phyloP scores from a whole-genome alignment of 92 coral and sea anemone genomes.

The Epizoanthus stellaris region DNA sequence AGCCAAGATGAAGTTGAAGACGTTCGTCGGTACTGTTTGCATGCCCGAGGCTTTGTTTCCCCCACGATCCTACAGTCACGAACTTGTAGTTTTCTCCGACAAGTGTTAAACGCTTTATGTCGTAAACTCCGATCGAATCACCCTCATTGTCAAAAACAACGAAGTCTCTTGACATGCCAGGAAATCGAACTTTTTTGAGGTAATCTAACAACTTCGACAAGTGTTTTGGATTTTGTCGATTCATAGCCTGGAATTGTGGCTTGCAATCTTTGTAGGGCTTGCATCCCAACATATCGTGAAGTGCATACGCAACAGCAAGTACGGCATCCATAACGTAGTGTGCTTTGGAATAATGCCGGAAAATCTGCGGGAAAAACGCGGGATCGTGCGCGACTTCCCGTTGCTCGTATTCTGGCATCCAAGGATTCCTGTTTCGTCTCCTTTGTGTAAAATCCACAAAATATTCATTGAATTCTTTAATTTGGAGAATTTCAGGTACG shows the following conservation, averaged over 20 bases:
- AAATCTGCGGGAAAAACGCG: conserved; percentile 72
- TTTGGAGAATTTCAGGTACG: conserved; percentile 75
- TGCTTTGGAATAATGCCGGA: conserved; percentile 79
- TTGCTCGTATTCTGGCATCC: conserved; percentile 86
- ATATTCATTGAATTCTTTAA: conserved; percentile 71
- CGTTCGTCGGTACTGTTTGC: conserved; percentile 8
- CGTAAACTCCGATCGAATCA: conserved; percentile 83
- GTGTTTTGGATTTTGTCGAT: conserved; percentile 16
- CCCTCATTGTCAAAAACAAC: conserved; percentile 73
- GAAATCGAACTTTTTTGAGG: conserved; percentile 70
- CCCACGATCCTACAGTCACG: conserved; percentile 78
- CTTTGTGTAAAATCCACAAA: conserved; percentile 81
- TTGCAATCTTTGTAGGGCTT: conserved; percentile 66
- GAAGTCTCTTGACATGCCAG: conserved; percentile 70
- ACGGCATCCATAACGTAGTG: conserved; percentile 94
- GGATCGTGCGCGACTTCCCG: conserved; percentile 74
- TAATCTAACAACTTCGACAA: conserved; percentile 34
- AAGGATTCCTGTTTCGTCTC: conserved; percentile 75
- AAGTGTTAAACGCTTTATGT: conserved; percentile 65
- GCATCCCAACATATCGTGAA: conserved; percentile 87
- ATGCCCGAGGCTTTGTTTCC: conserved; percentile 21
- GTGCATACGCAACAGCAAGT: conserved; percentile 74
- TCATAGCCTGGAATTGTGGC: conserved; percentile 52
- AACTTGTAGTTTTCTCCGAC: conserved; percentile 69
- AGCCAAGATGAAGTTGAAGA: neutral